phyloP scores from a whole-genome alignment of 2,888 invertebrate species.

The Crossocerus cetratus region DNA sequence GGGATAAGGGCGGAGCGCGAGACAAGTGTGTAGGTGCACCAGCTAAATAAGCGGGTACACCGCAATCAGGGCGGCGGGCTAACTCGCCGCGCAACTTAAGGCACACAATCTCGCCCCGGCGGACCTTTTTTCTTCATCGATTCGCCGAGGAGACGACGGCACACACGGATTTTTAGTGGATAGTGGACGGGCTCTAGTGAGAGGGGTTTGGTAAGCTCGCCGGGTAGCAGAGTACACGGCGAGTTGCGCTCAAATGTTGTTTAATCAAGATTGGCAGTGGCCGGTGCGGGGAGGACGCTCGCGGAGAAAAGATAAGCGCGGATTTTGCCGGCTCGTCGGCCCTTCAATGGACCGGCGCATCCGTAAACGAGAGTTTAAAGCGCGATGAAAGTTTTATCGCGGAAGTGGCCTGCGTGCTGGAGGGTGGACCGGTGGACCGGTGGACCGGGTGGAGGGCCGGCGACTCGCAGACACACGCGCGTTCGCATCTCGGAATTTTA shows the following conservation, averaged over 20 bases:
- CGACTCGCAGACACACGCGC: too few relatives aligned
- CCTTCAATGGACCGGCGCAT: constrained; percentile 48
- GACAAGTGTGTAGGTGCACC: neutral
- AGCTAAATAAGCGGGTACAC: constrained; percentile 7
- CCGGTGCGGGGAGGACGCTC: neutral
- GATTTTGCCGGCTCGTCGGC: constrained; percentile 53
- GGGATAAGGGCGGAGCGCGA: constrained; percentile 3
- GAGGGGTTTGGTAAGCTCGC: neutral
- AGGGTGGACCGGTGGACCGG: too few relatives aligned
- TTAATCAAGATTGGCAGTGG: constrained; percentile 26
- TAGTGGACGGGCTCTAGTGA: neutral
- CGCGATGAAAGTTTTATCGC: constrained; percentile 63
- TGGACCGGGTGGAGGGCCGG: too few relatives aligned
- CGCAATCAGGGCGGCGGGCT: neutral
- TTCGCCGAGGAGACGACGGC: too few relatives aligned
- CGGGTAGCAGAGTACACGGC: neutral
- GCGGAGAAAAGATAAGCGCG: constrained; percentile 41
- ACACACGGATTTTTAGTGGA: too few relatives aligned
- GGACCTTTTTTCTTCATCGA: neutral
- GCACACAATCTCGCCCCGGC: neutral
- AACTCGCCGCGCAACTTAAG: neutral
- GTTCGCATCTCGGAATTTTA: constrained; percentile 54
- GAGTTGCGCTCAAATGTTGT: constrained; percentile 25
- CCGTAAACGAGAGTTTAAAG: constrained; percentile 55
- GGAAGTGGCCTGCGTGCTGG: constrained; percentile 22